Evolutionary conservation across 2,797 vertebrate genomes (phyloP).

Genomic region (Huso huso): DNA sequence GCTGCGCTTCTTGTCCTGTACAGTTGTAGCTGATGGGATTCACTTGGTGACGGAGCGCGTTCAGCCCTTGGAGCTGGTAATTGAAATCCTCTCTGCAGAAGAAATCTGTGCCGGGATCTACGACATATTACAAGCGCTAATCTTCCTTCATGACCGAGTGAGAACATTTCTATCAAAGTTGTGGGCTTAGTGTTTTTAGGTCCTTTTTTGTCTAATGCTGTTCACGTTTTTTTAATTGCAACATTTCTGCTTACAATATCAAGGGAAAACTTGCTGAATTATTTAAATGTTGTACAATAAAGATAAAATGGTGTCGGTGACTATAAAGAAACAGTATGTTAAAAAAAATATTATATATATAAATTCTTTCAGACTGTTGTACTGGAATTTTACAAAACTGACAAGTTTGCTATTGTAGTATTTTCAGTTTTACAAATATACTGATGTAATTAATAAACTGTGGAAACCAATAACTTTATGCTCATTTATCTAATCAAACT

Average conservation of each 20-base stretch:
- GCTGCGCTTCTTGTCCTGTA: slow-evolving; percentile 88
- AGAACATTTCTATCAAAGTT: slow-evolving; percentile 25
- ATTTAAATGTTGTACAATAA: too few species aligned
- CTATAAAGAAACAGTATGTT: too few species aligned
- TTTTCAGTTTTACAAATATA: too few species aligned
- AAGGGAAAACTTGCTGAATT: not conserved
- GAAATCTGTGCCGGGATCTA: slow-evolving; percentile 91
- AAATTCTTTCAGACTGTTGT: too few species aligned
- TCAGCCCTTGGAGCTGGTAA: slow-evolving; percentile 72
- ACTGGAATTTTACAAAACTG: too few species aligned
- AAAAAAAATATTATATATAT: too few species aligned
- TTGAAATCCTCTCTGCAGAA: slow-evolving; percentile 72
- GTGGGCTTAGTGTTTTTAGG: not conserved
- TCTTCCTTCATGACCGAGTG: slow-evolving; percentile 92
- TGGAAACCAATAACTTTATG: not conserved
- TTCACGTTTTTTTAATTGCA: too few species aligned
- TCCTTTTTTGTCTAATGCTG: not conserved
- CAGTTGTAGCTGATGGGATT: slow-evolving; percentile 79
- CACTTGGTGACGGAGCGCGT: slow-evolving; percentile 89
- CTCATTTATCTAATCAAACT: not conserved
- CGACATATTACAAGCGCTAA: slow-evolving; percentile 80
- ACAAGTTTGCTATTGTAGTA: too few species aligned
- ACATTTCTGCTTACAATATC: not conserved
- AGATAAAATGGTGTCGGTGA: too few species aligned
- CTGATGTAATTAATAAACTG: not conserved